A percentile compares a stretch with the other conserved stretches of the same genome.
phyloP scores from a whole-genome alignment of 2,113 vertebrate species.

The Limanda limanda region DNA sequence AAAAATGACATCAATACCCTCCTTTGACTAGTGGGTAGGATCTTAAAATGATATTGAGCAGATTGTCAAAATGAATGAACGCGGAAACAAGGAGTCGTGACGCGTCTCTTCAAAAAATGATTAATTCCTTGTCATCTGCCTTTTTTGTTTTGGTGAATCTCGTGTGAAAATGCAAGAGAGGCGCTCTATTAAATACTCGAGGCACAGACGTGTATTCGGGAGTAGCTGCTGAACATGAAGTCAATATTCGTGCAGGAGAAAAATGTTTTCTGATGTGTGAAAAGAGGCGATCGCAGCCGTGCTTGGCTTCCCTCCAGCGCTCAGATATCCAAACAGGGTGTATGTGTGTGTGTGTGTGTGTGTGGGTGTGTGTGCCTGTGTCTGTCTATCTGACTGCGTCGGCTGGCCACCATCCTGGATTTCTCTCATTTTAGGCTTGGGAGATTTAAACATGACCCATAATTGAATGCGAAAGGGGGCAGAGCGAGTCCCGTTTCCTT shows the following conservation, averaged over 20 bases:
- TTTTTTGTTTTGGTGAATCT: neutral
- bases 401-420: slow-evolving; percentile 41
- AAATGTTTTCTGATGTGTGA: slow-evolving; percentile 50
- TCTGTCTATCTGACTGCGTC: slow-evolving; percentile 52
- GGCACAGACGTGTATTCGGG: neutral
- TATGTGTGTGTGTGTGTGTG: neutral
- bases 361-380: slow-evolving; percentile 3
- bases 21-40: slow-evolving; percentile 56
- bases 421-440: slow-evolving; percentile 59
- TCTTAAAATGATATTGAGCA: slow-evolving; percentile 34
- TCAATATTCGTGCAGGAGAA: slow-evolving; percentile 39
- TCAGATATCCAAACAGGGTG: slow-evolving; percentile 50
- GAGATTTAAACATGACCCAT: slow-evolving; percentile 65
- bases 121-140: neutral
- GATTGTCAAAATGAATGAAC: slow-evolving; percentile 28
- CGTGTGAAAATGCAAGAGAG: neutral
- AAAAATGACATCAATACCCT: slow-evolving; percentile 58
- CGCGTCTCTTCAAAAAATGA: neutral
- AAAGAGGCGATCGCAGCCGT: slow-evolving; percentile 46
- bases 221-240: slow-evolving; percentile 31
- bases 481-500: slow-evolving; percentile 36
- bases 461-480: slow-evolving; percentile 63
- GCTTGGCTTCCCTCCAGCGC: slow-evolving; percentile 64
- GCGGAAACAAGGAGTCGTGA: neutral
- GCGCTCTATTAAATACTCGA: neutral